phyloP scores from a whole-genome alignment of 2,113 vertebrate genomes.

The Phylloscopus trochiloides region DNA sequence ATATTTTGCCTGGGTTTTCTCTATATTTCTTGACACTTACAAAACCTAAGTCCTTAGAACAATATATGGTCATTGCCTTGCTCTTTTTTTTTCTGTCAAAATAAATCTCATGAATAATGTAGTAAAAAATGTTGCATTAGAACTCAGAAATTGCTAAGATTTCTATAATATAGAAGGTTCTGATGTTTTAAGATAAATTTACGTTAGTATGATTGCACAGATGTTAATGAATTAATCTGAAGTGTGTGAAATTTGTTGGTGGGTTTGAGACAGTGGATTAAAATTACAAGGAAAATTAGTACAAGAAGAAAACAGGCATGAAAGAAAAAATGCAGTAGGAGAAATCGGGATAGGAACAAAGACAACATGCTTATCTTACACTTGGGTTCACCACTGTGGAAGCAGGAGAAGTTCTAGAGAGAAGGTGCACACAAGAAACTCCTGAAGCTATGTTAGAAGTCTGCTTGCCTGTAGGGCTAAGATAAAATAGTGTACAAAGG shows the following conservation, averaged over 20 bases:
- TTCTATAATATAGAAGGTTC: neutral
- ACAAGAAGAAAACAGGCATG: neutral
- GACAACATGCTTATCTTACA: neutral
- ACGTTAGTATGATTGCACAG: neutral
- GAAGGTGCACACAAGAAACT: neutral
- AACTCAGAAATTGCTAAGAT: neutral
- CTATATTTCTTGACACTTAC: constrained; percentile 6
- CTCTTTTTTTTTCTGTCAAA: constrained; percentile 9
- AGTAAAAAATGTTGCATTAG: constrained; percentile 24
- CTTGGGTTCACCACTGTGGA: neutral
- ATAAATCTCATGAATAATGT: constrained; percentile 36
- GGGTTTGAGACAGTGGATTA: constrained; percentile 10
- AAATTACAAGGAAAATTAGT: constrained; percentile 36
- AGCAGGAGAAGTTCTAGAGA: neutral
- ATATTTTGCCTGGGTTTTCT: neutral
- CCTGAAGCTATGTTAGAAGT: neutral
- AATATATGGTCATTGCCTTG: neutral
- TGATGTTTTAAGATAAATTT: constrained; percentile 2
- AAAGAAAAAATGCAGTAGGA: neutral
- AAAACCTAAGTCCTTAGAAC: constrained; percentile 40
- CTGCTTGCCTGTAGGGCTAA: constrained; percentile 56
- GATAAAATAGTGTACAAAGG: constrained; percentile 7
- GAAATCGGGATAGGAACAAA: neutral
- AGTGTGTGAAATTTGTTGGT: constrained; percentile 51
- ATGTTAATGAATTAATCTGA: constrained; percentile 56